Evolutionary conservation across 2,113 vertebrate species (phyloP).

Genomic region (Pica pica): DNA sequence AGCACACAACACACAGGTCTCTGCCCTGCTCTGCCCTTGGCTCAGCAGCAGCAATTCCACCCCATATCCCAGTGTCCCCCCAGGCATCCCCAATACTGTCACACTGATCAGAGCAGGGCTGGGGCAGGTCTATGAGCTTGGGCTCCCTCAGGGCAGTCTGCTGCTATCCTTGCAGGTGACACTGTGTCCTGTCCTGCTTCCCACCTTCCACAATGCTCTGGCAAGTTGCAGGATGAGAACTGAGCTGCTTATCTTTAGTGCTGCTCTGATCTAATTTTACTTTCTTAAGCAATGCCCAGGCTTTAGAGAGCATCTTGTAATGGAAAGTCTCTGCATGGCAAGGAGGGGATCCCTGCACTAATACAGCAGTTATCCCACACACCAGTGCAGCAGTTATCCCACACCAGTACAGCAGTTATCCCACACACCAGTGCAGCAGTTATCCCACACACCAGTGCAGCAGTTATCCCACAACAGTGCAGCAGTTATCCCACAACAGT

Average conservation of each 20-base stretch:
- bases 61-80: too few relatives aligned
- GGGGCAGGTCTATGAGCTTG: rapidly evolving
- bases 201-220: rapidly evolving
- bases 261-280: slow-evolving; percentile 15
- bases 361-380: not conserved
- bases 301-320: not conserved
- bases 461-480: not conserved
- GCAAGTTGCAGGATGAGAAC: not conserved
- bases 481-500: not conserved
- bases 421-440: not conserved
- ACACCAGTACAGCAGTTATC: not conserved
- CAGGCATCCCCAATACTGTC: not conserved
- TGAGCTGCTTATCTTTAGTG: not conserved
- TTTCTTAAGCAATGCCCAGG: not conserved
- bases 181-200: not conserved
- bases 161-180: not conserved
- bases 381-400: not conserved
- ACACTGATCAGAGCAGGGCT: not conserved
- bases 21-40: not conserved
- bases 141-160: not conserved
- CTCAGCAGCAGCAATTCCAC: not conserved
- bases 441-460: not conserved
- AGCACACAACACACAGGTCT: not conserved
- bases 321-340: not conserved
- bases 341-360: not conserved